Percentiles rank a stretch among this genome's conserved stretches.
phyloP scores from a whole-genome alignment of 2,113 vertebrate species.

The Chascanopsetta lugubris region DNA sequence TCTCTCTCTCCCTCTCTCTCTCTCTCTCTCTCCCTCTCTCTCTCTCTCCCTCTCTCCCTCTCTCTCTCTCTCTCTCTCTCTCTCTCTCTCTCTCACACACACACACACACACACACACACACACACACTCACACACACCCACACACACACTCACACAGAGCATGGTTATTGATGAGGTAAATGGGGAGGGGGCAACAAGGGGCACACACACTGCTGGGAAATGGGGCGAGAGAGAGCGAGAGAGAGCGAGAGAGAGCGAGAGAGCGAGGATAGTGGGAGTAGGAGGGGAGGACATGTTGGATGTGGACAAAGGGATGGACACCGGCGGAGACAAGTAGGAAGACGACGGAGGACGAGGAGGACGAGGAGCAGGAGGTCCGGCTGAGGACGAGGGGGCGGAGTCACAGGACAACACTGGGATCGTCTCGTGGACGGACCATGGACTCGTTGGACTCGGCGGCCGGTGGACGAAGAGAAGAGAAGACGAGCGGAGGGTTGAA shows the following conservation, averaged over 20 bases:
- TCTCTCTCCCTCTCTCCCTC: slow-evolving; percentile 24
- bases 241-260: slow-evolving; percentile 2
- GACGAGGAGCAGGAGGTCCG: slow-evolving; percentile 39
- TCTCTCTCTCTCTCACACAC: slow-evolving; percentile 40
- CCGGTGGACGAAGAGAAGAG: neutral
- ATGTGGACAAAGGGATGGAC: slow-evolving; percentile 65
- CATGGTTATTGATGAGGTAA: slow-evolving; percentile 82
- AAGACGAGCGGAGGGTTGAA: neutral
- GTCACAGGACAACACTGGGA: slow-evolving; percentile 27
- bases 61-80: slow-evolving; percentile 61
- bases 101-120: slow-evolving; percentile 52
- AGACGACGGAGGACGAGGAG: slow-evolving; percentile 13
- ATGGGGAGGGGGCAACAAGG: slow-evolving; percentile 73
- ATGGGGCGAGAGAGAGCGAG: slow-evolving; percentile 48
- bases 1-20: slow-evolving; percentile 40
- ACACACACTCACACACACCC: slow-evolving; percentile 49
- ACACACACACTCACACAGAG: slow-evolving; percentile 44
- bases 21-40: slow-evolving; percentile 52
- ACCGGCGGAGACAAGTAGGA: slow-evolving; percentile 18
- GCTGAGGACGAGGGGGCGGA: slow-evolving; percentile 12
- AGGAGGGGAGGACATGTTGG: slow-evolving; percentile 52
- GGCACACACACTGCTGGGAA: slow-evolving; percentile 75
- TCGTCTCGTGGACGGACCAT: slow-evolving; percentile 16
- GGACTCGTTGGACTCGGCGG: slow-evolving; percentile 23
- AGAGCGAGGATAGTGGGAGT: slow-evolving; percentile 25